Conservation (phyloP, 2,113 vertebrate genomes). For the Chaetodon trifascialis region DNA sequence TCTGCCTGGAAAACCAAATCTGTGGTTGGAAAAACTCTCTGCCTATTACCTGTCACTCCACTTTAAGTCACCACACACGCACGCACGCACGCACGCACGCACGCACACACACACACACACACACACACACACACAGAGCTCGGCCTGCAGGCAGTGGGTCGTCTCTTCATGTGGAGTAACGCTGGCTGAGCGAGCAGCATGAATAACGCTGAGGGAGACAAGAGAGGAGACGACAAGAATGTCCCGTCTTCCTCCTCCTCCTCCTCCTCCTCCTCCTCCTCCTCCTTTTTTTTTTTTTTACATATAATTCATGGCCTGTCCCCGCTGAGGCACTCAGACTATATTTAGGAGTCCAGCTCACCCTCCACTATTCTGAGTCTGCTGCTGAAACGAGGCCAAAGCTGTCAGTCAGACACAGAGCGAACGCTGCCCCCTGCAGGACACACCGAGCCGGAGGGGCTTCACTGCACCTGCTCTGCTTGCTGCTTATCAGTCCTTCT, state of each 20-base stretch:
- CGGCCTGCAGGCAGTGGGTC: constrained; percentile 42
- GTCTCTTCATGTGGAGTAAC: constrained; percentile 17
- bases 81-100: constrained; percentile 3
- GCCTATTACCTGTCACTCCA: constrained; percentile 26
- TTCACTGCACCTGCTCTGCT: not conserved
- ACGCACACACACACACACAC: constrained; percentile 5
- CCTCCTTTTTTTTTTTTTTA: not conserved
- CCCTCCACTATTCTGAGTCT: constrained; percentile 35
- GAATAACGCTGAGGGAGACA: constrained; percentile 53
- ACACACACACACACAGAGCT: constrained; percentile 5
- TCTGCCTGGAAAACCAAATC: not conserved
- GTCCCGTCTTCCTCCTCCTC: not conserved
- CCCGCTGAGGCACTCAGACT: constrained; percentile 54
- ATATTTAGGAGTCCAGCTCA: constrained; percentile 69
- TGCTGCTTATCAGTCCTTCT: not conserved
- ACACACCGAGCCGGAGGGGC: not conserved
- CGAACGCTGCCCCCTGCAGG: constrained; percentile 70
- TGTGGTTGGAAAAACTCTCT: constrained; percentile 3
- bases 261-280: not conserved
- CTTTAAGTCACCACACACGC: constrained; percentile 37
- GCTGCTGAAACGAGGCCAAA: constrained; percentile 63
- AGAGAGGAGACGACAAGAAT: constrained; percentile 57
- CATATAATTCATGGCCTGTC: constrained; percentile 42
- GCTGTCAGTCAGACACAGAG: constrained; percentile 13
- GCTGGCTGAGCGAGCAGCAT: constrained; percentile 57